Evolutionary conservation across 2,888 invertebrate species (phyloP), one percentile per base, ranked within the genome.

Genomic region (Agrenia bidenticulata): DNA sequence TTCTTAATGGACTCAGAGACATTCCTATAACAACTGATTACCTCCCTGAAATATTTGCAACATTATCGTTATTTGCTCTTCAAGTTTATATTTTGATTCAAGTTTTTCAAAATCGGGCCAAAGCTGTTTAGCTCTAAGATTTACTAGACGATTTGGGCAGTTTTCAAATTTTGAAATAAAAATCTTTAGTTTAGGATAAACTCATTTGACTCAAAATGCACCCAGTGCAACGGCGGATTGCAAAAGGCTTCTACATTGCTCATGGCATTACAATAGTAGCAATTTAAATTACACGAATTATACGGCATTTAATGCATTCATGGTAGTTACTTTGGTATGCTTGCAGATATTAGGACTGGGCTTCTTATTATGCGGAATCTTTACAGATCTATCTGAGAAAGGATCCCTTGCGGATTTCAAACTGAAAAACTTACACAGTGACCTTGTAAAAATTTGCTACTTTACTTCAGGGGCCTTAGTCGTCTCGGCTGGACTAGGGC

Each of bases 11-110:
- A 15, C 45, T 45, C 4, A 19, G 5, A 5, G n/a, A 45, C 5
- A 45, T 45, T 45, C 45, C 45, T 45, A 45, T 45, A 45, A 45
- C 45, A 45, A 45, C 45, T 45, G 45, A 45, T 15, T 45, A 17
- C 19, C 15, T 45, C 15, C 45, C 45, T 9, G 45, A 45, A 19
- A 45, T 45, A 19, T 45, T 45, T 45, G 45, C 45, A 5, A 45
- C 15, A 5, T 17, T 19, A 17, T 45, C n/a, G 5, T 19, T 45
- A 17, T 19, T 45, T 45, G 45, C n/a, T 17, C 5, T 45, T 45
- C 45, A 45, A 15, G 2, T 45, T 45, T 45, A 45, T 19, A 45
- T 45, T 45, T 15, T 45, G 19, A 45, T 45, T 45, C 15, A 45
- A 45, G 45, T 45, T 45, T 45, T 5, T 45, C 15, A 15, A 45